A percentile compares a stretch with the other conserved stretches of the same genome.
These are phyloP conservation scores for Drosophila subsilvestris DNA, from an alignment of 2,888 invertebrate species.

Conservation along the genomic window DNA sequence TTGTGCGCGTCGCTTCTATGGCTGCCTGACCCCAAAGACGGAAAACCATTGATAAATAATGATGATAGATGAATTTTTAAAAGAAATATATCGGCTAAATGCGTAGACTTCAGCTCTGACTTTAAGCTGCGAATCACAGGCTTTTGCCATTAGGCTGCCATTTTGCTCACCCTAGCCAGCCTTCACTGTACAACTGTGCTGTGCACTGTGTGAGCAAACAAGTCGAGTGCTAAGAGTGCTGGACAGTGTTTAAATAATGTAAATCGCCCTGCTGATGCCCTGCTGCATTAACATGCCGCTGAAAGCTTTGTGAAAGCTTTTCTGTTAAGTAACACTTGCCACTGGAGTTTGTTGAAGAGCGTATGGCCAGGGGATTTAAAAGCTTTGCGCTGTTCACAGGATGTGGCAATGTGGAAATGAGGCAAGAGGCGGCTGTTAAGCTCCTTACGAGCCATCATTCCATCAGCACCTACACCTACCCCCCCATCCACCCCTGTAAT, in stretches of 20 bases:
- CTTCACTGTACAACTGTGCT: constrained; percentile 50
- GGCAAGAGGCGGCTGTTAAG: constrained; percentile 56
- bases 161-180: constrained; percentile 18
- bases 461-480: neutral
- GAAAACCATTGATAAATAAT: constrained; percentile 31
- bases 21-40: constrained; percentile 31
- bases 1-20: constrained; percentile 34
- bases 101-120: neutral
- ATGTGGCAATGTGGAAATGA: constrained; percentile 48
- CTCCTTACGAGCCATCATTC: constrained; percentile 50
- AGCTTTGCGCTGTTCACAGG: constrained; percentile 73
- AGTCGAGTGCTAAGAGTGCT: constrained; percentile 53
- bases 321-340: constrained; percentile 58
- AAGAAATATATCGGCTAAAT: constrained; percentile 20
- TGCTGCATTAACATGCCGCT: constrained; percentile 64
- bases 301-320: constrained; percentile 68
- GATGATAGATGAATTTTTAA: constrained; percentile 26
- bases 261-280: constrained; percentile 42
- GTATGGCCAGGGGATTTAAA: constrained; percentile 58
- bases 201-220: constrained; percentile 42
- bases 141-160: constrained; percentile 39
- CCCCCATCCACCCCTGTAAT: constrained; percentile 23
- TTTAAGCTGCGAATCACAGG: constrained; percentile 3
- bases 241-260: constrained; percentile 71
- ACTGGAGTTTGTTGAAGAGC: constrained; percentile 11